phyloP scores from a whole-genome alignment of 1,140 invertebrate species.

The Drosophila tsacasi region DNA sequence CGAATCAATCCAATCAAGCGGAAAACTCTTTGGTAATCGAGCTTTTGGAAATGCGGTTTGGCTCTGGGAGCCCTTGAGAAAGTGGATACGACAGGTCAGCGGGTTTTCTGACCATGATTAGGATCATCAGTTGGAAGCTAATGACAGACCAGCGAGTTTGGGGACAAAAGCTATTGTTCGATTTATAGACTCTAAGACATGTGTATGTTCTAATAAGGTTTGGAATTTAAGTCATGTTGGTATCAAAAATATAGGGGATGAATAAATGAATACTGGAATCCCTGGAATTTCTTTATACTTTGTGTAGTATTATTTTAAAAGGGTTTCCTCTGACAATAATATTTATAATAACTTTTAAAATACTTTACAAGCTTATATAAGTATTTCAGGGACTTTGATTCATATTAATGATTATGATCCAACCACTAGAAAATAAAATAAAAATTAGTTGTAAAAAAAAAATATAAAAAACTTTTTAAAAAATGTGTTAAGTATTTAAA shows the following conservation, averaged over 20 bases:
- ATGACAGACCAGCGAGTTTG: slow-evolving; percentile 1
- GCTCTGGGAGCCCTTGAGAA: slow-evolving; percentile 13
- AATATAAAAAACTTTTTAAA: neutral
- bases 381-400: neutral
- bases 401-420: no score
- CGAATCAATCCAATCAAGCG: slow-evolving; percentile 48
- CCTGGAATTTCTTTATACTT: no score
- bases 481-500: no score
- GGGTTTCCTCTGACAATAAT: neutral
- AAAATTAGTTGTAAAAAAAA: neutral
- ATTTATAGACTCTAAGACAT: neutral
- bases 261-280: no score
- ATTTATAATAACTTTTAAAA: neutral
- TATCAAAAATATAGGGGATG: no score
- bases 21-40: slow-evolving; percentile 51
- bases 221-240: neutral
- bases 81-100: slow-evolving; percentile 20
- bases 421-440: neutral
- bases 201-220: neutral
- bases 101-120: slow-evolving; percentile 6
- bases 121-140: neutral
- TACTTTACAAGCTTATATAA: neutral
- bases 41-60: slow-evolving; percentile 30
- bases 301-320: neutral
- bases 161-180: no score